Evolutionary conservation across 2,797 vertebrate genomes (phyloP).

Genomic region (Sandelia bainsii): DNA sequence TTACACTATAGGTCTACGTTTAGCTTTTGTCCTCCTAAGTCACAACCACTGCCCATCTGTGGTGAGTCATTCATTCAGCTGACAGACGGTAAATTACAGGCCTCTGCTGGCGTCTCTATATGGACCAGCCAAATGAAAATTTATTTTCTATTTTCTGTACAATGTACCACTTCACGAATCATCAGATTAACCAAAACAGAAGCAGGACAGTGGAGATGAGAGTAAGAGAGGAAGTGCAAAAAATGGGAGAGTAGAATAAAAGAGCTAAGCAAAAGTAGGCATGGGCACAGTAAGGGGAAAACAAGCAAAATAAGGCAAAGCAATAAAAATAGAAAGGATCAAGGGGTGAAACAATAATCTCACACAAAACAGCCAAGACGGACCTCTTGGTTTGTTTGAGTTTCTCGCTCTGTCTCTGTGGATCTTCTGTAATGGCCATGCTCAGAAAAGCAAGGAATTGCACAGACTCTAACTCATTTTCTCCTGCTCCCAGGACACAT

Average conservation of each 20-base stretch:
- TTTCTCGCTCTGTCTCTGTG: constrained; percentile 55
- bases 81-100: constrained; percentile 41
- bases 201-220: constrained; percentile 21
- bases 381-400: constrained; percentile 49
- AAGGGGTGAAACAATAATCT: constrained; percentile 65
- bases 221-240: constrained; percentile 9
- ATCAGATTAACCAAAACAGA: constrained; percentile 51
- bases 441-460: constrained; percentile 50
- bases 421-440: constrained; percentile 64
- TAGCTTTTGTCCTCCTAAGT: constrained; percentile 22
- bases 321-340: constrained; percentile 57
- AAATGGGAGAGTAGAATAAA: constrained; percentile 11
- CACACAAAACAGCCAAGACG: constrained; percentile 45
- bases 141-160: constrained; percentile 33
- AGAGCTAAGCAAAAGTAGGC: constrained; percentile 33
- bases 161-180: constrained; percentile 20
- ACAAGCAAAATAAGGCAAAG: constrained; percentile 23
- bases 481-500: constrained; percentile 64
- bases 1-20: constrained; percentile 8
- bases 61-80: constrained; percentile 27
- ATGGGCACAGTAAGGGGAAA: constrained; percentile 15
- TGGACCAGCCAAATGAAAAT: constrained; percentile 36
- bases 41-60: constrained; percentile 40
- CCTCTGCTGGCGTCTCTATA: constrained; percentile 28
- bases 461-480: constrained; percentile 67